Evolutionary conservation across 1,140 invertebrate genomes (phyloP), one percentile per base, ranked within the genome.

Genomic region (Phymastichus coffea): DNA sequence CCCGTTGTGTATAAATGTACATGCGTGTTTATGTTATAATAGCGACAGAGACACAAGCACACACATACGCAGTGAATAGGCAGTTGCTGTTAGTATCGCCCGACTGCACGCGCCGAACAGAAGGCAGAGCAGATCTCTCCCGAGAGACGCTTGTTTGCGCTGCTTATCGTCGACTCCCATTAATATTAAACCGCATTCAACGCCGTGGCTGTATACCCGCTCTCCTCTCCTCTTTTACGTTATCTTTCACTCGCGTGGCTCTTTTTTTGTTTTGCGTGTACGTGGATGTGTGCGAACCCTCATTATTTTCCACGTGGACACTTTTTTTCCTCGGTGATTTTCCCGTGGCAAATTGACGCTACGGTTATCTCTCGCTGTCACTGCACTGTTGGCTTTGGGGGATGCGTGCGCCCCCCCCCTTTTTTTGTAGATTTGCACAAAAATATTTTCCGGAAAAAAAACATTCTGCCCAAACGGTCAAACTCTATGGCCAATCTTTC

Each of bases 161-260:
- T 80, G 77, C 78, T 80, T 80, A 80, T 80, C 78, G 79, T 79
- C 78, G 77, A 73, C 73, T 76, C 73, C 76, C 77, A 80, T 80
- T 80, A 79, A 79, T 80, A 80, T 79, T 79, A 80, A 79, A 80
- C 78, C 78, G 76, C 77, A 80, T 80, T 80, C 77, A 80, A 71
- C 76, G 77, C 9, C 23, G 25, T 26, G 6, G 7, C 15, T 8
- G 7, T n/a, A 9, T n/a, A 41, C 40, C 15, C 14, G 4, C 35
- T 41, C 48, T 51, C 15, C 30, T 9, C 6, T 25, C 9, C 22
- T 28, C 51, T 41, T 44, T 44, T 44, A 40, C 35, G 61, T 46
- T 57, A 63, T 57, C 56, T 49, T 40, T 49, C 46, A 49, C 26
- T 43, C 17, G 12, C 46, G 38, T 25, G 41, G 14, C 46, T 48